Conservation (phyloP, 2,888 invertebrate species). For the Pseudococcus viburni region DNA sequence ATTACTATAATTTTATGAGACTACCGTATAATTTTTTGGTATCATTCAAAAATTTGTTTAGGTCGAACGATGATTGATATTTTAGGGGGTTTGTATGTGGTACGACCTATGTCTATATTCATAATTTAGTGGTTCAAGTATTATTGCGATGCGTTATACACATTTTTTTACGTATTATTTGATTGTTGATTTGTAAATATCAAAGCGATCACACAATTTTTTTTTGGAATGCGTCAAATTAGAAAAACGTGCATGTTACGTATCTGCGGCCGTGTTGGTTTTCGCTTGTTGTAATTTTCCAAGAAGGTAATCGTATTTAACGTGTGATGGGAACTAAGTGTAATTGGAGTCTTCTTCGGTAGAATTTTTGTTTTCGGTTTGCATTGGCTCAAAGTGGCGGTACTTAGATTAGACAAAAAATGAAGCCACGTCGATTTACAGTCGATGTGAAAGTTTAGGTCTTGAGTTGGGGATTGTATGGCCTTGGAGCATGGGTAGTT, state of each 20-base stretch:
- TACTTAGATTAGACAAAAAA: not conserved
- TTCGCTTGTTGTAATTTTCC: slow-evolving; percentile 19
- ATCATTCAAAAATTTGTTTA: no score
- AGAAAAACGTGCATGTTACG: slow-evolving; percentile 9
- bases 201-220: not conserved
- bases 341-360: not conserved
- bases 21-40: no score
- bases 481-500: not conserved
- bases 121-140: not conserved
- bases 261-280: slow-evolving; percentile 27
- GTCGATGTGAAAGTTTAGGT: not conserved
- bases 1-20: no score
- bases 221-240: slow-evolving; percentile 17
- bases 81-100: no score
- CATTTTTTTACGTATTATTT: not conserved
- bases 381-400: not conserved
- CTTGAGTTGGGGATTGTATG: not conserved
- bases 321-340: not conserved
- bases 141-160: not conserved
- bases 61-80: no score
- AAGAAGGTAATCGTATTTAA: not conserved
- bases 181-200: slow-evolving; percentile 6
- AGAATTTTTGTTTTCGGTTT: not conserved
- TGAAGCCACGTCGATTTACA: not conserved
- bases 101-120: no score